A percentile compares a stretch with the other conserved stretches of the same genome.
Evolutionary conservation across 1,140 invertebrate genomes (phyloP).

Genomic region (Heliconius nattereri): DNA sequence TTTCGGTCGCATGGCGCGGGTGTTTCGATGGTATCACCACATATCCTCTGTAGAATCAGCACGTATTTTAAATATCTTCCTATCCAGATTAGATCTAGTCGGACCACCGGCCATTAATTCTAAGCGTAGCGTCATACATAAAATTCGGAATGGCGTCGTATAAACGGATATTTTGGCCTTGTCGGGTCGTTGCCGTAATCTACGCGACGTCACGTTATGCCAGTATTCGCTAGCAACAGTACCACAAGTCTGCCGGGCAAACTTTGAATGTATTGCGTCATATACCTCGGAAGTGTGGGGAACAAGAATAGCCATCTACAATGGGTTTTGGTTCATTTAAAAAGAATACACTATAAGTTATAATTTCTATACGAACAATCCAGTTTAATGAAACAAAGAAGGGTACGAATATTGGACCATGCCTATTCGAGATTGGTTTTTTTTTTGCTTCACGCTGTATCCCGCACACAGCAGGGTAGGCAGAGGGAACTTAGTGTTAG

Average conservation of each 20-base stretch:
- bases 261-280: conserved; percentile 32
- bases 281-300: conserved; percentile 8
- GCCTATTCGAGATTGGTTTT: too few relatives aligned
- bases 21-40: neutral
- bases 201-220: conserved; percentile 40
- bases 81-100: conserved; percentile 22
- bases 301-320: neutral
- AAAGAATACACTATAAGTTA: neutral
- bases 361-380: neutral
- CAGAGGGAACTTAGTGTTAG: too few relatives aligned
- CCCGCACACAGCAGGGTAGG: too few relatives aligned
- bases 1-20: conserved; percentile 1
- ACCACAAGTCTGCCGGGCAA: conserved; percentile 21
- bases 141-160: conserved; percentile 57
- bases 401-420: too few relatives aligned
- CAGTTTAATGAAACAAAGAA: neutral
- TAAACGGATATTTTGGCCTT: conserved; percentile 60
- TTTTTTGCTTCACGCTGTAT: too few relatives aligned
- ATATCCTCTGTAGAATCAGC: neutral
- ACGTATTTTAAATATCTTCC: neutral
- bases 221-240: conserved; percentile 21
- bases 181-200: conserved; percentile 62
- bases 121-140: conserved; percentile 51
- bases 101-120: conserved; percentile 35
- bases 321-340: neutral